These are phyloP conservation scores for Ridgeia piscesae DNA, from an alignment of 1,140 invertebrate species.

Conservation along the genomic window DNA sequence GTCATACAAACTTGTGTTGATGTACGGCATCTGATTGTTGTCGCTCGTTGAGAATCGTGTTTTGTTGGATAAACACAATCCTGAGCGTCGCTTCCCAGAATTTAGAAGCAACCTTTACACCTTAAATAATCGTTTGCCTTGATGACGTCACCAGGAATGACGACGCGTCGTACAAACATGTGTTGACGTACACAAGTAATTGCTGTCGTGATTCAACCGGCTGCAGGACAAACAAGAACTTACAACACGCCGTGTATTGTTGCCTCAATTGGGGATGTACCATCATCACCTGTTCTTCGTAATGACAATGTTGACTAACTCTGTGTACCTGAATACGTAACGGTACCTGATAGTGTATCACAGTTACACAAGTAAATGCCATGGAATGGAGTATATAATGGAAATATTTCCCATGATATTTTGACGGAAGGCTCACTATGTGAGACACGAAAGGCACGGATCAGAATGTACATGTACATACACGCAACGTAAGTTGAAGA, in stretches of 20 bases:
- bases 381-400: background rate
- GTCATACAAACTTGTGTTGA: too few species aligned
- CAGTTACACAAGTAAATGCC: too few species aligned
- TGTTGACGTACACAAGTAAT: background rate
- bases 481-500: background rate
- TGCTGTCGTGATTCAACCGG: background rate
- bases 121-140: background rate
- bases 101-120: too few species aligned
- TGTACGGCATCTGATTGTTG: too few species aligned
- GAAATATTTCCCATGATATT: background rate
- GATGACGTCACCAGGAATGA: background rate
- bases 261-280: background rate
- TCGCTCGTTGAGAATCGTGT: too few species aligned
- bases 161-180: background rate
- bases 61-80: too few species aligned
- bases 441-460: background rate
- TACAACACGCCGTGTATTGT: background rate
- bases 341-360: background rate
- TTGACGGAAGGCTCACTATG: background rate
- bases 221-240: background rate
- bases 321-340: background rate
- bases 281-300: background rate
- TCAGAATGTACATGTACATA: background rate
- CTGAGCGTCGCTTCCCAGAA: too few species aligned
- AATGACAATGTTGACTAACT: background rate